phyloP scores from a whole-genome alignment of 2,113 vertebrate genomes.

The Ameiurus melas region DNA sequence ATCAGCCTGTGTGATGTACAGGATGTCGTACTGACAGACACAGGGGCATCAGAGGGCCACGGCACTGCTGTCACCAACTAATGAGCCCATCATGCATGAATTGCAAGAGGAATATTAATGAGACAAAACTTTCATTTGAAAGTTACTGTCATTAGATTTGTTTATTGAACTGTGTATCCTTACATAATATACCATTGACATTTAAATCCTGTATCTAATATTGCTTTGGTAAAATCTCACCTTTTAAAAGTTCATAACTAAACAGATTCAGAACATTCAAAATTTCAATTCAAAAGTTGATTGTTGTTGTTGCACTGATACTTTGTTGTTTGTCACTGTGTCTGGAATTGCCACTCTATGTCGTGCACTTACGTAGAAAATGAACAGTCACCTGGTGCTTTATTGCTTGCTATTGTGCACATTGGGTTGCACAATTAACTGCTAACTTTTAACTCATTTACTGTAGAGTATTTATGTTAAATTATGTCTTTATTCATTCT shows the following conservation, averaged over 20 bases:
- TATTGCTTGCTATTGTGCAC: not conserved
- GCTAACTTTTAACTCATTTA: not conserved
- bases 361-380: not conserved
- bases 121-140: conserved; percentile 17
- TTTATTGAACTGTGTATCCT: not conserved
- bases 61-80: conserved; percentile 14
- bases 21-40: conserved; percentile 1
- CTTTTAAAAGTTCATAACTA: not conserved
- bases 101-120: conserved; percentile 33
- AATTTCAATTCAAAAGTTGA: not conserved
- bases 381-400: not conserved
- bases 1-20: conserved; percentile 9
- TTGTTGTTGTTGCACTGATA: not conserved
- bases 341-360: not conserved
- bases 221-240: not conserved
- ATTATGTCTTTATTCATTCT: not conserved
- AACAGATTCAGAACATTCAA: not conserved
- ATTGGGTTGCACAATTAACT: not conserved
- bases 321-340: not conserved
- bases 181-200: not conserved
- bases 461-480: not conserved
- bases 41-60: conserved; percentile 1
- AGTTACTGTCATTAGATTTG: not conserved
- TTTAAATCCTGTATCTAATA: not conserved
- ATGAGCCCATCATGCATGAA: conserved; percentile 37